Conservation (phyloP, 1,140 invertebrate genomes). For the Dendroctonus valens region DNA sequence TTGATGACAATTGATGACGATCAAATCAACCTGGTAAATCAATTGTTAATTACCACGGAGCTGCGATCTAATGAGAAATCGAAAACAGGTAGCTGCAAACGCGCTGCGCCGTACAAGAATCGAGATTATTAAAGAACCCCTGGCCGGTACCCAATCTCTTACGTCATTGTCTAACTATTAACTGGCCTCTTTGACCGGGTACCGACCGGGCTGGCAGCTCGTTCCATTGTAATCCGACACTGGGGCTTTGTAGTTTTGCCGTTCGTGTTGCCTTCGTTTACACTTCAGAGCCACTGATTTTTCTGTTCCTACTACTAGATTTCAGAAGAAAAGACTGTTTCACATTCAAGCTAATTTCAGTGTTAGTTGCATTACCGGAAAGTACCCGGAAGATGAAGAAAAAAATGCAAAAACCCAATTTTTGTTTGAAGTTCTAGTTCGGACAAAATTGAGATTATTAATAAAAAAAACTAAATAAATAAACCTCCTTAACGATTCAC, state of each 20-base stretch:
- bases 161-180: constrained; percentile 32
- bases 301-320: no score
- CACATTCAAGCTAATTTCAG: no score
- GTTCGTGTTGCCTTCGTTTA: neutral
- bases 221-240: constrained; percentile 27
- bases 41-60: constrained; percentile 14
- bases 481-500: no score
- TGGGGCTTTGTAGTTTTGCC: constrained; percentile 15
- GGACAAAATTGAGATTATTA: no score
- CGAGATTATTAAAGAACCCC: constrained; percentile 28
- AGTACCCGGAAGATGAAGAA: no score
- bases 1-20: neutral
- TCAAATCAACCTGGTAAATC: constrained; percentile 3
- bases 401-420: no score
- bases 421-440: no score
- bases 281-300: no score
- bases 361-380: no score
- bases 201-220: constrained; percentile 13
- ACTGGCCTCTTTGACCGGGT: constrained; percentile 20
- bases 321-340: no score
- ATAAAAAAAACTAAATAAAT: no score
- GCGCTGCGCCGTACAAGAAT: constrained; percentile 6
- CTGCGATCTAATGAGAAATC: constrained; percentile 13
- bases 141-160: constrained; percentile 32
- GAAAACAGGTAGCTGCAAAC: constrained; percentile 28